A percentile compares a stretch with the other conserved stretches of the same genome.
Evolutionary conservation across 2,797 vertebrate genomes (phyloP).

Genomic region (Peromyscus attwateri): DNA sequence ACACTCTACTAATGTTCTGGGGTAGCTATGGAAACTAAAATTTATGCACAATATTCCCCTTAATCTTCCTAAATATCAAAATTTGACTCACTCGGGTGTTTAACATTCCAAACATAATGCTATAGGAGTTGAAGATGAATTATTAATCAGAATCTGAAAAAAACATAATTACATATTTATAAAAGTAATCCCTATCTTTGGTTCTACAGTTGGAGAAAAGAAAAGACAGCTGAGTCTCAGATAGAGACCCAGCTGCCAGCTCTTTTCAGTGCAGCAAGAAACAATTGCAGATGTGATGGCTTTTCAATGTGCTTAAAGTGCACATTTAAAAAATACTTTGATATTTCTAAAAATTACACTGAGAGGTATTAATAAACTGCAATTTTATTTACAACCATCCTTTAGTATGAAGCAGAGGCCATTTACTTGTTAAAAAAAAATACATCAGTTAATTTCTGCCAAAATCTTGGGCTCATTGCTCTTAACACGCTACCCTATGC

Average conservation of each 20-base stretch:
- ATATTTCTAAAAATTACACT: conserved; percentile 66
- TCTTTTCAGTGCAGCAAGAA: conserved; percentile 65
- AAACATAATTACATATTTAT: conserved; percentile 83
- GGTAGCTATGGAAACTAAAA: conserved; percentile 68
- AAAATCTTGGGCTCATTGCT: not conserved
- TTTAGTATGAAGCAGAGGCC: conserved; percentile 48
- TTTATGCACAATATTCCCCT: conserved; percentile 68
- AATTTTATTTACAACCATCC: conserved; percentile 25
- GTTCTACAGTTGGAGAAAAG: conserved; percentile 56
- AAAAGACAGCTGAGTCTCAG: conserved; percentile 79
- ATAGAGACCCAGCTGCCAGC: conserved; percentile 70
- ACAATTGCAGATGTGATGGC: conserved; percentile 66
- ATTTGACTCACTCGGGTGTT: conserved; percentile 76
- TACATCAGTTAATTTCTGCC: not conserved
- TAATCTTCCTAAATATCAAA: conserved; percentile 84
- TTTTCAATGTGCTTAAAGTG: conserved; percentile 76
- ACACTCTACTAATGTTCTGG: conserved; percentile 49
- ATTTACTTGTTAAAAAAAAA: not conserved
- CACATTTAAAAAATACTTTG: conserved; percentile 66
- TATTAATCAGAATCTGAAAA: conserved; percentile 81
- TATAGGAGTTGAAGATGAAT: conserved; percentile 78
- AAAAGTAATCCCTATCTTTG: conserved; percentile 83
- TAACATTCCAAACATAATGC: conserved; percentile 80
- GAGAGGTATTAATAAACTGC: conserved; percentile 56
- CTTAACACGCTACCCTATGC: not conserved